These are phyloP conservation scores for Ormyrus pomaceus DNA, from an alignment of 2,888 invertebrate genomes.

Conservation along the genomic window DNA sequence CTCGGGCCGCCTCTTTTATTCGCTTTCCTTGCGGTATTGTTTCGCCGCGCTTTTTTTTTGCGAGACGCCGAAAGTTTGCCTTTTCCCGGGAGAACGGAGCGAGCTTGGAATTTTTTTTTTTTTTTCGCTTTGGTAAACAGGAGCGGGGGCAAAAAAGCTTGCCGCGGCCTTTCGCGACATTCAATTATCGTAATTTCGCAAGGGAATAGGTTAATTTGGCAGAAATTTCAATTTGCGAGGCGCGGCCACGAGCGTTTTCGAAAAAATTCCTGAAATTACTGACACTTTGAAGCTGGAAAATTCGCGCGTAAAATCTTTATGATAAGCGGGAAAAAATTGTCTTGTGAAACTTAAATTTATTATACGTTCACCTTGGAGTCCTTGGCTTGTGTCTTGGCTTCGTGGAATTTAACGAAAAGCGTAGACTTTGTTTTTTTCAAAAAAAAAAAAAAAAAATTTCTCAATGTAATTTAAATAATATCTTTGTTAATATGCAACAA, in stretches of 20 bases:
- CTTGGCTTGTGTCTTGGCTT: too few species aligned
- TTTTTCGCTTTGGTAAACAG: not conserved
- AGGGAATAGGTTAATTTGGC: not conserved
- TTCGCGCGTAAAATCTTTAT: conserved; percentile 12
- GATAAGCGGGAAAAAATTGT: conserved; percentile 7
- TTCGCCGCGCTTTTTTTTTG: not conserved
- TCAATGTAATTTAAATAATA: too few species aligned
- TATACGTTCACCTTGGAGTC: too few species aligned
- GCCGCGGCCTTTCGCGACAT: not conserved
- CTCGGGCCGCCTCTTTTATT: not conserved
- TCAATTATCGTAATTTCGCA: not conserved
- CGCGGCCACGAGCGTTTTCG: too few species aligned
- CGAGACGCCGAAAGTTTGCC: too few species aligned
- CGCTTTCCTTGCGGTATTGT: not conserved
- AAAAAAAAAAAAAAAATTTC: too few species aligned
- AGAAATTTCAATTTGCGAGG: not conserved
- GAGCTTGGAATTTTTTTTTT: not conserved
- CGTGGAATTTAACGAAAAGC: too few species aligned
- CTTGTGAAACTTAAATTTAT: too few species aligned
- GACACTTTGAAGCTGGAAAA: not conserved
- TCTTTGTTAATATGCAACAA: too few species aligned
- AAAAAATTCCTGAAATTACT: not conserved
- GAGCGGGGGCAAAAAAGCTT: not conserved
- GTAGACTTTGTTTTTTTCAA: too few species aligned
- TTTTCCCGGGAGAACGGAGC: not conserved